phyloP scores from a whole-genome alignment of 2,113 vertebrate genomes.

The Cinclus mexicanus region DNA sequence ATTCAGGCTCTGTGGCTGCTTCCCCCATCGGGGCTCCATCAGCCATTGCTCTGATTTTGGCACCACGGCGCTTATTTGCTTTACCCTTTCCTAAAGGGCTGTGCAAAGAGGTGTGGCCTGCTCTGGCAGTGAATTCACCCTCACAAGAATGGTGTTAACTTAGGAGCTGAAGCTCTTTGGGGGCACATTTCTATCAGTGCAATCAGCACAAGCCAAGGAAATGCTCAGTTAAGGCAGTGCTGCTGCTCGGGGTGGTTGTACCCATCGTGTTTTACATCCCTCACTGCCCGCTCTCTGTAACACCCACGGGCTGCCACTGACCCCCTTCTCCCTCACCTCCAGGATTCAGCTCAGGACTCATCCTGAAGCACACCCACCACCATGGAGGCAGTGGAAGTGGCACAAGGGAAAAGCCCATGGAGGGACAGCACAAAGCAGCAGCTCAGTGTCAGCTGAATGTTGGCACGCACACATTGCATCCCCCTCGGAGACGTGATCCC shows the following conservation, averaged over 20 bases:
- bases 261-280: background rate
- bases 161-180: background rate
- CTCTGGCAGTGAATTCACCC: background rate
- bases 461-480: background rate
- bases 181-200: background rate
- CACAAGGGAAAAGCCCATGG: background rate
- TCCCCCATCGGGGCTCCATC: background rate
- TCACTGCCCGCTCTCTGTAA: rapidly evolving
- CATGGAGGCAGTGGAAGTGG: background rate
- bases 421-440: background rate
- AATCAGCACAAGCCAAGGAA: background rate
- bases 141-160: background rate
- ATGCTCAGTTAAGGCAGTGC: background rate
- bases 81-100: background rate
- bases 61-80: background rate
- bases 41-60: background rate
- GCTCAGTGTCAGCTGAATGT: background rate
- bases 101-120: background rate
- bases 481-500: rapidly evolving
- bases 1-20: conserved; percentile 4
- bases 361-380: background rate
- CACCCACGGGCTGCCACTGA: background rate
- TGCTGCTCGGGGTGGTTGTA: background rate
- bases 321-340: background rate
- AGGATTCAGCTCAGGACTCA: background rate